Conservation (phyloP, 2,113 vertebrate genomes). For the Pipa parva region DNA sequence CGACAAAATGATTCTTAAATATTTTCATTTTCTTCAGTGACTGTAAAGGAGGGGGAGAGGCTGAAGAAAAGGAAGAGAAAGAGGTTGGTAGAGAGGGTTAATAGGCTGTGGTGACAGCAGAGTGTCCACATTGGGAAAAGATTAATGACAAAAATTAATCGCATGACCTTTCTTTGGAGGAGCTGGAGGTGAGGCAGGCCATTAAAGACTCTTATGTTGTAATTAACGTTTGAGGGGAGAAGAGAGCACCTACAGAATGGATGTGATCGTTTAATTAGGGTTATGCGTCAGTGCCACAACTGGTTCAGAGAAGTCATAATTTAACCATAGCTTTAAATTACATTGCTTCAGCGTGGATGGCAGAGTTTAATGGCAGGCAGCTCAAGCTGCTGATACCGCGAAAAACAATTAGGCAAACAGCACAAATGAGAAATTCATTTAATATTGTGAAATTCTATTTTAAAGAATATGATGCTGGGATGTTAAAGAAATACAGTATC, state of each 20-base stretch:
- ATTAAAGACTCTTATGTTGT: conserved; percentile 96
- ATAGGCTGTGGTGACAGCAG: conserved; percentile 73
- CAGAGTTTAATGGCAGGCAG: conserved; percentile 65
- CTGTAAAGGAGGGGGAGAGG: conserved; percentile 41
- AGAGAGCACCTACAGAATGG: conserved; percentile 81
- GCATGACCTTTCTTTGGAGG: conserved; percentile 89
- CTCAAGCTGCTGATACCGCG: conserved; percentile 48
- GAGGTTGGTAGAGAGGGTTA: conserved; percentile 56
- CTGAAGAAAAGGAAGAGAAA: conserved; percentile 40
- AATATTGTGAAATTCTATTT: conserved; percentile 27
- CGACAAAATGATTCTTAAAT: conserved; percentile 62
- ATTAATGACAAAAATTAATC: conserved; percentile 91
- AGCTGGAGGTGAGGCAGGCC: conserved; percentile 91
- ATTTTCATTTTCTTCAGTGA: conserved; percentile 66
- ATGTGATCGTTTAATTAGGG: conserved; percentile 93
- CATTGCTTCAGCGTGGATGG: conserved; percentile 64
- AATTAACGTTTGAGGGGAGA: conserved; percentile 87
- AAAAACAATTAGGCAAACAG: conserved; percentile 78
- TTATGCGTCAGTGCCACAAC: conserved; percentile 82
- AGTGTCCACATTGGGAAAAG: conserved; percentile 87
- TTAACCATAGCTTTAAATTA: conserved; percentile 88
- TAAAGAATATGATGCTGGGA: conserved; percentile 4
- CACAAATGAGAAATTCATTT: conserved; percentile 44
- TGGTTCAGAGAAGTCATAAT: conserved; percentile 87
- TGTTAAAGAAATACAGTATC: not conserved